Conservation (phyloP, 2,113 vertebrate species). For the Bos indicus region DNA sequence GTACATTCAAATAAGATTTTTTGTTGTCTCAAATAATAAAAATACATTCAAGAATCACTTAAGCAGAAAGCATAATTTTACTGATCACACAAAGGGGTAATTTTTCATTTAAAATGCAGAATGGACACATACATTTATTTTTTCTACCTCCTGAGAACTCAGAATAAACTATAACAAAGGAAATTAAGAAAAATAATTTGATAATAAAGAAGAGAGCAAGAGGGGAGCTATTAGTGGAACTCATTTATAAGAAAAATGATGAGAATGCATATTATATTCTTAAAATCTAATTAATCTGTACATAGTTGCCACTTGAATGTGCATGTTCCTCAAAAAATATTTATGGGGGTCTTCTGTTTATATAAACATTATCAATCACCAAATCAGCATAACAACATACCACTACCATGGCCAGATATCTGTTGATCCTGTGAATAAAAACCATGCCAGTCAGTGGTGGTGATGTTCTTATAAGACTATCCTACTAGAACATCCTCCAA, state of each 20-base stretch:
- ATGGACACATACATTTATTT: not conserved
- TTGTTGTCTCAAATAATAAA: not conserved
- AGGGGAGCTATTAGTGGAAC: not conserved
- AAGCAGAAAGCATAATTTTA: not conserved
- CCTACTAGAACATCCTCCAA: not conserved
- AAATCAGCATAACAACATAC: not conserved
- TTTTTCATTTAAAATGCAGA: not conserved
- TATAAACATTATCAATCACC: not conserved
- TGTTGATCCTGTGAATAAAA: not conserved
- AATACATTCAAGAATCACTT: not conserved
- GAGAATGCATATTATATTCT: not conserved
- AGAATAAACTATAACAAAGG: not conserved
- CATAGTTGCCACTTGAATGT: fast-evolving
- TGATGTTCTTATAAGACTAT: not conserved
- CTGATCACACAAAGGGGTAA: not conserved
- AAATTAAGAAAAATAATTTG: not conserved
- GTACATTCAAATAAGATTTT: not conserved
- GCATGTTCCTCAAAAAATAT: not conserved
- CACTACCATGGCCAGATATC: not conserved
- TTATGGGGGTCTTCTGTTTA: not conserved
- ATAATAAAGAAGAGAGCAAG: not conserved
- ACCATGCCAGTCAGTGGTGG: not conserved
- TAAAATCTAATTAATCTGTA: not conserved
- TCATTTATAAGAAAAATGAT: not conserved
- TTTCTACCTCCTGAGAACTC: not conserved